Percentiles rank a stretch among this genome's conserved stretches.
Evolutionary conservation across 2,113 vertebrate species (phyloP).

Genomic region (Camarhynchus parvulus): DNA sequence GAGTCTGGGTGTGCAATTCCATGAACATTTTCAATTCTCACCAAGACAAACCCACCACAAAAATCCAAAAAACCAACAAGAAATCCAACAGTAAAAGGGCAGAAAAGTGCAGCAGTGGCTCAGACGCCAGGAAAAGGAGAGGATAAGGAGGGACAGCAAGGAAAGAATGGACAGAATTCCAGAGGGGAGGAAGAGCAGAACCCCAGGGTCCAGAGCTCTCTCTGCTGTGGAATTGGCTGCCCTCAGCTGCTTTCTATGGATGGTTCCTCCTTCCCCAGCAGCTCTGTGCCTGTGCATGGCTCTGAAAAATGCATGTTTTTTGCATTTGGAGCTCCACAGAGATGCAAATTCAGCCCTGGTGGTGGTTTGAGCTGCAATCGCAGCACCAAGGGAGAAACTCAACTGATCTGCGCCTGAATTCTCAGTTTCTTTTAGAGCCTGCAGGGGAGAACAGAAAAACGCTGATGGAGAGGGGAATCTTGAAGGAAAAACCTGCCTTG

Average conservation of each 20-base stretch:
- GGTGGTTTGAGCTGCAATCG: background rate
- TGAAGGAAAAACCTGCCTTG: background rate
- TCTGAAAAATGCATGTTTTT: background rate
- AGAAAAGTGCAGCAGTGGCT: background rate
- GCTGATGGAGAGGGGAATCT: background rate
- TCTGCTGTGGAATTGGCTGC: background rate
- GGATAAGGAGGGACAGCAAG: background rate
- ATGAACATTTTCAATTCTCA: background rate
- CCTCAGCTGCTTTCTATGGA: background rate
- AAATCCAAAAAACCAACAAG: background rate
- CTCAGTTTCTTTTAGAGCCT: background rate
- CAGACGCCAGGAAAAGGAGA: background rate
- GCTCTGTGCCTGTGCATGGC: background rate
- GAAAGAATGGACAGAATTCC: background rate
- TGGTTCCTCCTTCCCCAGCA: background rate
- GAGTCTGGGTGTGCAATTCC: background rate
- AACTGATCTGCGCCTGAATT: fast-evolving
- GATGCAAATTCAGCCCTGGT: background rate
- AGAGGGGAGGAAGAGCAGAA: background rate
- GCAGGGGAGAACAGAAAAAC: background rate
- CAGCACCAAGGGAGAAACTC: background rate
- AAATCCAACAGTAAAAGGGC: too few species aligned
- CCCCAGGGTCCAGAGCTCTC: background rate
- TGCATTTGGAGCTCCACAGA: background rate
- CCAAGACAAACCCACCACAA: background rate